Base-by-base conservation (phyloP, 92 coral and sea anemone genomes). In the Bergia puertoricense region DNA sequence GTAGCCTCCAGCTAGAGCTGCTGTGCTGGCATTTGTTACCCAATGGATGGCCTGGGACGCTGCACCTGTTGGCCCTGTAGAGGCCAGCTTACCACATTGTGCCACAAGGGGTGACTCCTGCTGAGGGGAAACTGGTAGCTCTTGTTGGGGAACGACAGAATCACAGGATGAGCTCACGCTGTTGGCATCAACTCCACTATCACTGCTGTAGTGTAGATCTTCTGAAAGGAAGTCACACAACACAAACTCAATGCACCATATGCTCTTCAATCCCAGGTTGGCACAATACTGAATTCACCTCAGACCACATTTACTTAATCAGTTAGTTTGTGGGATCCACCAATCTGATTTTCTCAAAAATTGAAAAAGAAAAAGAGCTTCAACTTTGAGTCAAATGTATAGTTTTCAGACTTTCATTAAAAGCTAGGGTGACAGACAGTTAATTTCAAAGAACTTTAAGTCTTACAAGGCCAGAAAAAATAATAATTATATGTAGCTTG, bases 101-200 rank as follows among this genome's bases (percentile, higher is more conserved):
- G 79, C 7, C 15, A 4, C 30, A 6, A 84, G 68, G 36, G 67
- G 18, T 22, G 66, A 71, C 14, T 45, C 87, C 46, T 48, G 87
- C 68, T 6, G 78, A 13, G 66, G 15, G 44, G 9, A 18, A 13
- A 23, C 23, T 71, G 86, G 74, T 9, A 79, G 54, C n/a, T 85
- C 91, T 51, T 90, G 92, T 36, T 93, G 95, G 43, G 84, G 90
- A 71, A 82, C 81, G 46, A 89, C 94, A 14, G 94, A 85, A 69
- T 93, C 96, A 82, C 94, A 95, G 36, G 96, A 95, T 0, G 87
- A 84, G 81, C 96, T 91, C 59, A 93, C 91, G 41, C 96, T 95
- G 81, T 88, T 92, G 13, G 94, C 98, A 77, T 95, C 96, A 22
- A 95, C 98, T 11, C 98, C 98, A 92, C 98, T 93, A 80, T 95